These are phyloP conservation scores for Naso thynnoides DNA, from an alignment of 2,797 vertebrate genomes.

Conservation along the genomic window DNA sequence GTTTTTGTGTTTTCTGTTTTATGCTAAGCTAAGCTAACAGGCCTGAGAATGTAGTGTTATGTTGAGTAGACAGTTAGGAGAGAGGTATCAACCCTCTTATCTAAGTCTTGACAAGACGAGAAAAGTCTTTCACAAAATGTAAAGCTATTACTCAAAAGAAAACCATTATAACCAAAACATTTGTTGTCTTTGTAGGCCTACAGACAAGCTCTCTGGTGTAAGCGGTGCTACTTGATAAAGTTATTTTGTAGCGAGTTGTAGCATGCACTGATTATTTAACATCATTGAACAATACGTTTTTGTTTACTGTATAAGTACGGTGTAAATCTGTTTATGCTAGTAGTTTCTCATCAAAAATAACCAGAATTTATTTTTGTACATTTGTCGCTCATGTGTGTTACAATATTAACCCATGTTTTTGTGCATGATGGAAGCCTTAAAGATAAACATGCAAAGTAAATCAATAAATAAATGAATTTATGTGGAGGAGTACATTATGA, in stretches of 20 bases:
- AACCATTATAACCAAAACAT: neutral
- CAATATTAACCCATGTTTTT: slow-evolving; percentile 1
- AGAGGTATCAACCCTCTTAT: neutral
- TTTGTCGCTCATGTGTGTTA: slow-evolving; percentile 9
- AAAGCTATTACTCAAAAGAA: neutral
- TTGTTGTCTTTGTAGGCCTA: slow-evolving; percentile 14
- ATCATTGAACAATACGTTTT: neutral
- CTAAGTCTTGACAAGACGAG: slow-evolving; percentile 3
- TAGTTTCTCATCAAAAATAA: slow-evolving; percentile 3
- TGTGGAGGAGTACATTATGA: slow-evolving; percentile 12
- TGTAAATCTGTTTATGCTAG: neutral
- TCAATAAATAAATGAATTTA: slow-evolving; percentile 1
- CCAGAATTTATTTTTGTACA: slow-evolving; percentile 10
- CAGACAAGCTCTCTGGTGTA: neutral
- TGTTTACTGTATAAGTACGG: neutral
- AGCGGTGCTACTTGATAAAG: slow-evolving; percentile 4
- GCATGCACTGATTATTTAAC: neutral
- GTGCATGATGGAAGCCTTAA: slow-evolving; percentile 54
- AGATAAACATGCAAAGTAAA: slow-evolving; percentile 7
- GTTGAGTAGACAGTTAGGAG: neutral
- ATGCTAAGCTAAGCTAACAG: slow-evolving; percentile 11
- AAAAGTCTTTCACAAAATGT: neutral
- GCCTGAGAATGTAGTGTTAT: neutral
- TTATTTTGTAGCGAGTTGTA: slow-evolving; percentile 16
- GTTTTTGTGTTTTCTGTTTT: neutral